Base-by-base conservation (phyloP, 2,888 invertebrate species). In the Troglohyphantes excavatus region DNA sequence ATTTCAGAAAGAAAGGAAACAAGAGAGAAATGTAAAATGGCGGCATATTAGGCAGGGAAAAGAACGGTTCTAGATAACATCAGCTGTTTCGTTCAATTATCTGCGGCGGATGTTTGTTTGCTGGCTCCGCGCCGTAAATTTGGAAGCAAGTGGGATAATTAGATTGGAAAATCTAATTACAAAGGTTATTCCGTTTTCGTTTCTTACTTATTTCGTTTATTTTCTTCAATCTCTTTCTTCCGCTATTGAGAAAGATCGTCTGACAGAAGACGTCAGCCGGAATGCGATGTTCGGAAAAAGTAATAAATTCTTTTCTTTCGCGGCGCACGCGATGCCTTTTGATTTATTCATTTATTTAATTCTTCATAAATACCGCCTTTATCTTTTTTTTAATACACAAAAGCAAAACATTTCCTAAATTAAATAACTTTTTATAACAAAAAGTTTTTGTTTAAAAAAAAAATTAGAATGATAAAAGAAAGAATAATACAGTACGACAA, bases 91-190 rank as follows among this genome's bases (percentile, higher is more conserved):
- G 87, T 65, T 87, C 87, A 79, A 79, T 87, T 87, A 79, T 87
- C 65, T 73, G 87, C 86, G 59, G 33, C 46, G 87, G 53, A 79
- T 87, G 87, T 79, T 87, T 81, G 78, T 78, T 86, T 76, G 85
- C 68, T 39, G 43, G 61, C 61, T 59, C 61, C 19, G 27, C 78
- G 65, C 63, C 79, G 70, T 87, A 87, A 87, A 87, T 87, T 87
- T 72, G 79, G 65, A 87, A 87, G 79, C 79, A 78, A 87, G 79
- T 72, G 79, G 79, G 87, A 73, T 81, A 87, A 87, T 87, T 87
- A 87, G 87, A 87, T 87, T 87, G 46, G 72, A 63, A 72, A 87
- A 87, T 87, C 87, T 87, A 87, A 87, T 87, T 87, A 87, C 79
- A 87, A 87, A 81, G 87, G 87, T 79, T 87, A 79, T 73, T 87